Conservation (phyloP, 64 coral and sea anemone genomes). For the Montipora foliosa region DNA sequence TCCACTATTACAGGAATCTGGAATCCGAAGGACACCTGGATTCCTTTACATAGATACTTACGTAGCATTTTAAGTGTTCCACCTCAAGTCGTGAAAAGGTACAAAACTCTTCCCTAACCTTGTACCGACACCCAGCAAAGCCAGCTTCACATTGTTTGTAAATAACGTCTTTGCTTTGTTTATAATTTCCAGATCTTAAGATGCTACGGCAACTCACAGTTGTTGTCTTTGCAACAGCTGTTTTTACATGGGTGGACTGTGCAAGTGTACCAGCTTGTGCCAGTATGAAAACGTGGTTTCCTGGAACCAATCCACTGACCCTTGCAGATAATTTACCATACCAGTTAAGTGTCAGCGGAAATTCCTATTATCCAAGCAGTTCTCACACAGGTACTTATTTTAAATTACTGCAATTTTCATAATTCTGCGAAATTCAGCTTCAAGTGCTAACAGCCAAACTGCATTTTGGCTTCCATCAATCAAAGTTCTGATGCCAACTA, state of each 20-base stretch:
- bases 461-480: too few relatives aligned
- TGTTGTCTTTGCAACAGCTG: neutral
- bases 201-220: neutral
- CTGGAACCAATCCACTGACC: neutral
- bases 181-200: neutral
- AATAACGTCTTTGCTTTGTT: too few relatives aligned
- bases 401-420: neutral
- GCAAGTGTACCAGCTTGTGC: constrained; percentile 27
- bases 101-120: too few relatives aligned
- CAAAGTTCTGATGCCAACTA: too few relatives aligned
- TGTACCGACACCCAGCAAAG: too few relatives aligned
- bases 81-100: too few relatives aligned
- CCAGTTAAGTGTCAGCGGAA: constrained; percentile 6
- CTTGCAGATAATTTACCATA: constrained; percentile 28
- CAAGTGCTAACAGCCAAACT: too few relatives aligned
- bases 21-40: too few relatives aligned
- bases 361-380: neutral
- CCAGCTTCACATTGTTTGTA: neutral
- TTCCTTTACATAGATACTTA: too few relatives aligned
- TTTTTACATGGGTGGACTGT: constrained; percentile 36
- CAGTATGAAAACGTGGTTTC: constrained; percentile 25
- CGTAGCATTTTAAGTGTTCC: too few relatives aligned
- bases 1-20: too few relatives aligned
- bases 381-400: neutral
- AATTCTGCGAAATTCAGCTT: too few relatives aligned